Base-by-base conservation (phyloP, 1,140 invertebrate species). In the Drosophila bocki region DNA sequence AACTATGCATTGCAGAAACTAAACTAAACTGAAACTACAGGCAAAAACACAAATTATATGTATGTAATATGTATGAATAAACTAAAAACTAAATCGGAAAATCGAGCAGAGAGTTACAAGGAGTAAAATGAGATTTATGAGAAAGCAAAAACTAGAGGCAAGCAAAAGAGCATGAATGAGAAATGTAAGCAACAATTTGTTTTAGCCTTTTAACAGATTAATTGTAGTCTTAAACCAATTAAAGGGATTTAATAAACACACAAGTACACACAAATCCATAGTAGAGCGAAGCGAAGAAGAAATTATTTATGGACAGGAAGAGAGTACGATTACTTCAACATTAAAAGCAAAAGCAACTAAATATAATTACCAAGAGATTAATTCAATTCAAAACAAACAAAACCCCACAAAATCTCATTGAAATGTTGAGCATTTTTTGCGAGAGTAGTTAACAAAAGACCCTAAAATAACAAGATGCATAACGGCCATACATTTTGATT, bases 201-300 rank as follows among this genome's bases (percentile, higher is more conserved):
- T 65, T 75, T 58, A 54, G 72, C 61, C 74, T 67, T 77, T 68
- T 77, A 77, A 77, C 35, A 68, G 54, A 60, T 69, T 57, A 77
- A 57, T 60, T 78, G 75, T 78, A 78, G 75, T 78, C 56, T 61
- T 69, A 56, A 68, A 78, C 15, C 26, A 78, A 54, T 78, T 78
- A 68, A 67, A 77, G 59, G 47, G 59, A 69, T 60, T 77, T 56
- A 77, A 59, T 53, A 54, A 54, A 63, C 48, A 63, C 48, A 75
- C 39, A 32, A 37, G 8, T 15, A 44, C 56, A 32, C 12, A 39
- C 37, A 39, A 26, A 44, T 33, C 29, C 35, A 51, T 26, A 13
- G 32, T 1, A 22, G 35, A 53, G 35, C 35, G 8, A 48, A 37
- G 39, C n/a, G 17, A 22, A 65, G 67, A n/a, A n/a, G 48, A 12